Conservation (phyloP, 1,140 invertebrate genomes). For the Dysdera silvatica region DNA sequence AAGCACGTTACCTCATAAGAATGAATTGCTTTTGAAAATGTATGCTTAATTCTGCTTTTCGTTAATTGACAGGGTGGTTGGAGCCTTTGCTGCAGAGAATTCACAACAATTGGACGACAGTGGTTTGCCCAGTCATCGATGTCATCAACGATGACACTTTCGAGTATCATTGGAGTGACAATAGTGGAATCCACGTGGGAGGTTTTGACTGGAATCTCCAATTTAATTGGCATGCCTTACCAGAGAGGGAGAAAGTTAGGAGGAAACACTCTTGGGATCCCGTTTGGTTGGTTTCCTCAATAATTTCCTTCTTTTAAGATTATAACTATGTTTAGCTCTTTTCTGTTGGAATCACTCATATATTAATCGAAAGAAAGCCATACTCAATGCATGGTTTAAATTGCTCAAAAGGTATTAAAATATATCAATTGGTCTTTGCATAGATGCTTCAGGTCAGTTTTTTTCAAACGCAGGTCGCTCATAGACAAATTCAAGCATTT, state of each 20-base stretch:
- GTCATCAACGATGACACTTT: slow-evolving; percentile 52
- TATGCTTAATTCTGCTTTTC: not conserved
- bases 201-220: slow-evolving; percentile 91
- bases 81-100: slow-evolving; percentile 86
- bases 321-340: too few relatives aligned
- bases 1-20: too few relatives aligned
- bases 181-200: slow-evolving; percentile 87
- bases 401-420: too few relatives aligned
- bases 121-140: slow-evolving; percentile 81
- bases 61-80: slow-evolving; percentile 59
- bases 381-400: too few relatives aligned
- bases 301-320: too few relatives aligned
- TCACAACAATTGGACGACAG: slow-evolving; percentile 75
- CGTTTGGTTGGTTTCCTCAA: slow-evolving; percentile 50
- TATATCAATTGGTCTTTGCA: too few relatives aligned
- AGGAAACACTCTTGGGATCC: slow-evolving; percentile 75
- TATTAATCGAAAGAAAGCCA: too few relatives aligned
- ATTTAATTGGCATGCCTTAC: slow-evolving; percentile 96
- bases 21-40: too few relatives aligned
- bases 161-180: slow-evolving; percentile 42
- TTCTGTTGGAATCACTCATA: too few relatives aligned
- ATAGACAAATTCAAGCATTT: too few relatives aligned
- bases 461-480: too few relatives aligned
- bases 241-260: slow-evolving; percentile 84
- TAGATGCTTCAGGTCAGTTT: too few relatives aligned